Percentiles rank a stretch among this genome's conserved stretches.
phyloP scores from a whole-genome alignment of 2,113 vertebrate genomes.

The Dicentrarchus labrax region DNA sequence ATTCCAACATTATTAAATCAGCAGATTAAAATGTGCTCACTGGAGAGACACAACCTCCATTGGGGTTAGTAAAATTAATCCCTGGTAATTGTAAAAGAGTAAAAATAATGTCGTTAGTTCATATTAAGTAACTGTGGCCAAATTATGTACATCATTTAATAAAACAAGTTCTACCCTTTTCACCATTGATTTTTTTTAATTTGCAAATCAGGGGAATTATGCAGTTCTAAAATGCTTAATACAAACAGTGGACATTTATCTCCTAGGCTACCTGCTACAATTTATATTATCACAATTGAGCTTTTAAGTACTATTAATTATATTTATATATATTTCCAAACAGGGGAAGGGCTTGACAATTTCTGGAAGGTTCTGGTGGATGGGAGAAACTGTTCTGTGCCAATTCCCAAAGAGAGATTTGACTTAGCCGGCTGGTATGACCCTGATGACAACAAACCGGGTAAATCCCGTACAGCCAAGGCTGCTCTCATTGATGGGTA shows the following conservation, averaged over 20 bases:
- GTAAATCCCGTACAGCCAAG: conserved; percentile 84
- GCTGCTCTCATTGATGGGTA: conserved; percentile 87
- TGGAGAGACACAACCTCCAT: neutral
- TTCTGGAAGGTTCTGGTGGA: conserved; percentile 89
- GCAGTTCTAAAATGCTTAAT: too few species aligned
- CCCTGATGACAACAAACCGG: conserved; percentile 83
- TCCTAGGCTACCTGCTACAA: neutral
- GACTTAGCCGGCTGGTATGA: conserved; percentile 83
- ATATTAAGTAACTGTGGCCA: neutral
- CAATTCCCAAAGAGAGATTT: conserved; percentile 87
- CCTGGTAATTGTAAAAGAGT: neutral
- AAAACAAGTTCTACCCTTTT: neutral
- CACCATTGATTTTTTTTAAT: neutral
- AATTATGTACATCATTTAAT: neutral
- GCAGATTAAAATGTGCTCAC: neutral
- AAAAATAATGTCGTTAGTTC: too few species aligned
- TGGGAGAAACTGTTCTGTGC: conserved; percentile 85
- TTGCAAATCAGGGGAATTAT: neutral
- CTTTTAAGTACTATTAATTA: neutral
- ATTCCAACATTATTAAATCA: neutral
- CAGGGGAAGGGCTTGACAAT: conserved; percentile 87
- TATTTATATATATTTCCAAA: neutral
- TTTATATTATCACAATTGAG: neutral
- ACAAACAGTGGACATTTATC: neutral
- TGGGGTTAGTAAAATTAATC: neutral